Evolutionary conservation across 92 coral and sea anemone species (phyloP).

Genomic region (Hydrozoanthus gracilis): DNA sequence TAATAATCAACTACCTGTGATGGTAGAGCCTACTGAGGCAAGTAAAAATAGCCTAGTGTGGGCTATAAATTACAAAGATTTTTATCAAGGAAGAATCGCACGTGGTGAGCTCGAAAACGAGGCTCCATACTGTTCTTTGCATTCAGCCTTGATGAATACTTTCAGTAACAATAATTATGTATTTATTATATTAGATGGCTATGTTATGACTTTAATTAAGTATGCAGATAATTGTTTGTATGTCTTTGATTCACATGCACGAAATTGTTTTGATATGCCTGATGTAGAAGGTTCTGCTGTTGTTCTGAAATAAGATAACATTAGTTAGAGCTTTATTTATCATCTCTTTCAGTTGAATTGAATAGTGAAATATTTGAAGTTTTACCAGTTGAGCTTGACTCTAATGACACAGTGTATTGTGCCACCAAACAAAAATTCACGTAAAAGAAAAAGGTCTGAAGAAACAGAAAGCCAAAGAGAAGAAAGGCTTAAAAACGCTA

Average conservation of each 20-base stretch:
- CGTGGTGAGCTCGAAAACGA: slow-evolving; percentile 51
- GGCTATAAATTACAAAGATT: slow-evolving; percentile 59
- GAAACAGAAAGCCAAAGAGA: slow-evolving; percentile 50
- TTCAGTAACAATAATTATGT: slow-evolving; percentile 59
- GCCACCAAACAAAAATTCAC: slow-evolving; percentile 35
- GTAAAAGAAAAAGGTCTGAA: slow-evolving; percentile 42
- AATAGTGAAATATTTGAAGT: slow-evolving; percentile 66
- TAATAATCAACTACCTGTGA: slow-evolving; percentile 28
- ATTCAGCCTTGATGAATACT: slow-evolving; percentile 68
- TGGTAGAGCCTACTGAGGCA: slow-evolving; percentile 25
- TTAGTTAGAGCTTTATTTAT: slow-evolving; percentile 64
- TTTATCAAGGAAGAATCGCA: slow-evolving; percentile 62
- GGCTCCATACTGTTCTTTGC: slow-evolving; percentile 54
- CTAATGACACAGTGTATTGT: slow-evolving; percentile 18
- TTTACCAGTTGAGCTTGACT: slow-evolving; percentile 58
- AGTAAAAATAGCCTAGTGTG: slow-evolving; percentile 35
- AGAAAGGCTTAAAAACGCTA: slow-evolving; percentile 50
- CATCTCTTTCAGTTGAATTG: slow-evolving; percentile 62
- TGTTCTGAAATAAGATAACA: slow-evolving; percentile 76
- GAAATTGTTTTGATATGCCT: slow-evolving; percentile 71
- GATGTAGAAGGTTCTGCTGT: slow-evolving; percentile 73
- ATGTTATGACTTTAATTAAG: slow-evolving; percentile 67
- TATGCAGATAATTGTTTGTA: slow-evolving; percentile 56
- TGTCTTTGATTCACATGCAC: slow-evolving; percentile 75
- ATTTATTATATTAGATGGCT: slow-evolving; percentile 57